Conservation (phyloP, 2,888 invertebrate genomes). For the Ormyrus thymus region DNA sequence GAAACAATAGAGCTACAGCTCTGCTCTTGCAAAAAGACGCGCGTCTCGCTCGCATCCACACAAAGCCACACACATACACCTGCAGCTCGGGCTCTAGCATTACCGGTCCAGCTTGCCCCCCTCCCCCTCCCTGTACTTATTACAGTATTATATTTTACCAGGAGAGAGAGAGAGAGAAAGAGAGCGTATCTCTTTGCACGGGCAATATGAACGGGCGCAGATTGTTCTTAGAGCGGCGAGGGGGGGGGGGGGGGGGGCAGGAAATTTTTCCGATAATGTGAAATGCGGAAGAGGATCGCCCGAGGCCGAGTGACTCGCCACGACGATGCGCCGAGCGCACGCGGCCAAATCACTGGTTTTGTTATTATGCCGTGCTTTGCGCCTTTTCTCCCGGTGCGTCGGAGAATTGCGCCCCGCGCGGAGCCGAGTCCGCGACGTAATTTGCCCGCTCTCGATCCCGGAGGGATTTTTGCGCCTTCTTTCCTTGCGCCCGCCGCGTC, state of each 20-base stretch:
- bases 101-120: background rate
- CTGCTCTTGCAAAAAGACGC: background rate
- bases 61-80: background rate
- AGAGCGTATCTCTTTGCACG: slow-evolving; percentile 19
- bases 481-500: too few species aligned
- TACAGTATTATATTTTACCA: slow-evolving; percentile 52
- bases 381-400: slow-evolving; percentile 30
- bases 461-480: too few species aligned
- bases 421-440: too few species aligned
- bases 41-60: background rate
- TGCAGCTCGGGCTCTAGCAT: slow-evolving; percentile 16
- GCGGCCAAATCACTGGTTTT: slow-evolving; percentile 44
- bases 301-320: slow-evolving; percentile 43
- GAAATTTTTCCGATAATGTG: slow-evolving; percentile 58
- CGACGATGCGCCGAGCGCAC: slow-evolving; percentile 2
- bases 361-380: slow-evolving; percentile 41
- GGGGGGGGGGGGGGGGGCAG: background rate
- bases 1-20: slow-evolving; percentile 8
- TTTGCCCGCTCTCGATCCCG: too few species aligned
- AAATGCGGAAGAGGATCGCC: slow-evolving; percentile 66
- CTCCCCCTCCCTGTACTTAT: slow-evolving; percentile 28
- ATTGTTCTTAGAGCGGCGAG: slow-evolving; percentile 10
- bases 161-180: background rate
- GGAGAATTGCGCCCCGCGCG: too few species aligned
- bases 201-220: slow-evolving; percentile 52